Evolutionary conservation across 2,113 vertebrate genomes (phyloP).

Genomic region (Pimephales promelas): DNA sequence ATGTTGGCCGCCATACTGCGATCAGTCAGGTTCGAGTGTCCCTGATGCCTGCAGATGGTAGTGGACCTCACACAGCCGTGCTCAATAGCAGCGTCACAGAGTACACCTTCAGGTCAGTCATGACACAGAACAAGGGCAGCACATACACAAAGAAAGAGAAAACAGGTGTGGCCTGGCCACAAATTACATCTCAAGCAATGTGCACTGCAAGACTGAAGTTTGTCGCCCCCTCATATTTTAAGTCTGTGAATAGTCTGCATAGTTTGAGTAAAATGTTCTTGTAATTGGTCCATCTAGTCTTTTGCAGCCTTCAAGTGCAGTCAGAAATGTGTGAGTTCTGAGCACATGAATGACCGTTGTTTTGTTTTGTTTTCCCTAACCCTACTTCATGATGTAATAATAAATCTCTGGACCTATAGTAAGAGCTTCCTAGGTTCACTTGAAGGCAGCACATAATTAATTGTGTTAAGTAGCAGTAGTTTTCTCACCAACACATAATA

Average conservation of each 20-base stretch:
- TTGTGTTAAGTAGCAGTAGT: not conserved
- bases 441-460: not conserved
- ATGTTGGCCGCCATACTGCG: slow-evolving; percentile 77
- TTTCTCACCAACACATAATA: not conserved
- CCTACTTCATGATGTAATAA: not conserved
- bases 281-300: no score
- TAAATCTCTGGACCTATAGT: not conserved
- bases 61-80: slow-evolving; percentile 72
- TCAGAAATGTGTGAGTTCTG: not conserved
- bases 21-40: slow-evolving; percentile 85
- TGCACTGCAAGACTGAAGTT: no score
- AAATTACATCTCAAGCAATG: no score
- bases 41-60: slow-evolving; percentile 76
- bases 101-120: slow-evolving; percentile 86
- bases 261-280: no score
- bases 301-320: no score
- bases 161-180: not conserved
- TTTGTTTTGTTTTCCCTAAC: not conserved
- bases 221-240: not conserved
- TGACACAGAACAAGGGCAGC: not conserved
- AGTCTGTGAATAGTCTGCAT: no score
- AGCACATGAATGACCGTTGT: not conserved
- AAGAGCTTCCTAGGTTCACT: not conserved
- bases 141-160: not conserved
- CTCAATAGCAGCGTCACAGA: slow-evolving; percentile 82